Base-by-base conservation (phyloP, 2,888 invertebrate genomes). In the Ecdyonurus torrentis region DNA sequence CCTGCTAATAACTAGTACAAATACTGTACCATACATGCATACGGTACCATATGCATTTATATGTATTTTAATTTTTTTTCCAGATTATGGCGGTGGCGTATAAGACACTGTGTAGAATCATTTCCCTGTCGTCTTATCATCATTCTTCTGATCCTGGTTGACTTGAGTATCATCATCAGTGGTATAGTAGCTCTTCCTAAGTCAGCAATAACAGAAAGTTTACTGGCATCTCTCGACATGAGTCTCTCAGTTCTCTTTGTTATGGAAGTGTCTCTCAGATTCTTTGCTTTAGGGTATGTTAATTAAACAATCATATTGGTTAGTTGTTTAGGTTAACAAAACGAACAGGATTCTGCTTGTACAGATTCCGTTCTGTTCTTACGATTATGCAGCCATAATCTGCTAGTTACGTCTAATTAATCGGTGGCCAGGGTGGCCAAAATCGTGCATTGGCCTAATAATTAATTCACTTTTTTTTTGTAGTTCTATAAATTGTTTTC, bases 241-340 rank as follows among this genome's bases (percentile, higher is more conserved):
- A 68, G 71, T 64, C 73, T 77, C 65, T 72, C 74, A 37, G 68
- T 70, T 15, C 73, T 73, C 65, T 77, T 77, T 67, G 68, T 77
- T 55, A 64, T 75, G 2, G 77, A 77, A 68, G 71, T 77, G 37
- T 65, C 65, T 52, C 68, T 74, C 1, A 69, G 77, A 63, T 72
- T 77, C 25, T 72, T 74, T 67, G 74, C 71, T 52, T 69, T 72
- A 65, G 73, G 74, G 75, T 76, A n/a, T n/a, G n/a, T n/a, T n/a
- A n/a, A n/a, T n/a, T n/a, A n/a, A n/a, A n/a, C n/a, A n/a, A n/a
- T n/a, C n/a, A n/a, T n/a, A n/a, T n/a, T n/a, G n/a, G n/a, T n/a
- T n/a, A n/a, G n/a, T n/a, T n/a, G n/a, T n/a, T n/a, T n/a, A n/a
- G n/a, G n/a, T n/a, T n/a, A n/a, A n/a, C n/a, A n/a, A n/a, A n/a